Percentiles rank a stretch among this genome's conserved stretches.
Conservation (phyloP, 2,113 vertebrate species). For the Brachyhypopomus gauderio region DNA sequence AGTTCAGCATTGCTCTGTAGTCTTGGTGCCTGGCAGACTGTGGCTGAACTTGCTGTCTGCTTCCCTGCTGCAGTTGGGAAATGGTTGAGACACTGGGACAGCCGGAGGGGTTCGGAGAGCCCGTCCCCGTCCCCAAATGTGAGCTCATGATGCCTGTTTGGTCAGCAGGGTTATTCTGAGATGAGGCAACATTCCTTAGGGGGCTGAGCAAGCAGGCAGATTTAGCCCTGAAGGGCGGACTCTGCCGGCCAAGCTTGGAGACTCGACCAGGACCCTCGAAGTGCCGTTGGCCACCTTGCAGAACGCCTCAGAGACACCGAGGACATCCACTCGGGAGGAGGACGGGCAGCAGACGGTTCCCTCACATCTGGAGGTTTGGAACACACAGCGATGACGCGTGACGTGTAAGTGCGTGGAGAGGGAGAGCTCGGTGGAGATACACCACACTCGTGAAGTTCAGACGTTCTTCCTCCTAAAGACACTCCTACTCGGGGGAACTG, state of each 20-base stretch:
- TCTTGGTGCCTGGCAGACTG: not conserved
- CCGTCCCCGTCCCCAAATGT: conserved; percentile 12
- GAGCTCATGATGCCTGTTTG: conserved; percentile 53
- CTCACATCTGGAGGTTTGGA: conserved; percentile 16
- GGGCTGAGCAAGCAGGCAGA: conserved; percentile 45
- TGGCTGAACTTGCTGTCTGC: conserved; percentile 1
- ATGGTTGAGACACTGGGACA: not conserved
- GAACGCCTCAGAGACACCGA: conserved; percentile 23
- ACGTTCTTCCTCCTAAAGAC: not conserved
- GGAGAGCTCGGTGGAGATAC: not conserved
- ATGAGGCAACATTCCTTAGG: conserved; percentile 54
- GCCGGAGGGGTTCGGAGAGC: not conserved
- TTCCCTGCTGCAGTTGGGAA: conserved; percentile 33
- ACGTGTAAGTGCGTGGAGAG: conserved; percentile 52
- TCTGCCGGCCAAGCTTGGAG: conserved; percentile 16
- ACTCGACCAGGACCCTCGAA: conserved; percentile 1
- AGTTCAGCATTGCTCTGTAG: not conserved
- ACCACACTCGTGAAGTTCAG: too few species aligned
- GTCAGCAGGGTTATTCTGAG: conserved; percentile 62
- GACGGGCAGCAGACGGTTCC: conserved; percentile 25
- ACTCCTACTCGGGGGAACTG: not conserved
- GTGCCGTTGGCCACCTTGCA: not conserved
- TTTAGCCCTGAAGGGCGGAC: conserved; percentile 57
- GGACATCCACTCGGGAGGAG: conserved; percentile 9
- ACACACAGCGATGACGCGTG: conserved; percentile 55